phyloP scores from a whole-genome alignment of 2,113 vertebrate species.

The Cynopterus brachyotis region DNA sequence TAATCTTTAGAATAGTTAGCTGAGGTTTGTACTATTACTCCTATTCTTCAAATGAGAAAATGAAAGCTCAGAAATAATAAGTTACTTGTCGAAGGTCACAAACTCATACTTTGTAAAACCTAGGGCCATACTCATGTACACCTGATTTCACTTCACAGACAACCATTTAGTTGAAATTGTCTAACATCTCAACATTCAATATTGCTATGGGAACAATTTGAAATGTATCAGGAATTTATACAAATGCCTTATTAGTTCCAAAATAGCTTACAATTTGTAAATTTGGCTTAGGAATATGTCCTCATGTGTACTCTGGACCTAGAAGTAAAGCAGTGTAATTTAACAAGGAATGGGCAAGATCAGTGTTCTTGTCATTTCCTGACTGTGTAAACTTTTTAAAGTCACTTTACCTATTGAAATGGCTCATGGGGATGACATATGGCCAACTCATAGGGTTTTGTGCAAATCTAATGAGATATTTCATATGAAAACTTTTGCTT shows the following conservation, averaged over 20 bases:
- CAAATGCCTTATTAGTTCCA: not conserved
- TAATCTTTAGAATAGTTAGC: not conserved
- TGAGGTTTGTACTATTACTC: not conserved
- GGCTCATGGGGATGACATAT: not conserved
- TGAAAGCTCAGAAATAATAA: not conserved
- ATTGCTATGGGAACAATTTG: not conserved
- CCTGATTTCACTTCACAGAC: not conserved
- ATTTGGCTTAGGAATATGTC: not conserved
- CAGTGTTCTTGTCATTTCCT: not conserved
- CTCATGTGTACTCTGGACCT: not conserved
- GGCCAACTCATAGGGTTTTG: not conserved
- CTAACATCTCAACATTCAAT: not conserved
- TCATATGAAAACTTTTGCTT: not conserved
- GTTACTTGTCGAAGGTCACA: not conserved
- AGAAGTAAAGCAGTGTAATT: not conserved
- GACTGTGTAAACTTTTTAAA: not conserved
- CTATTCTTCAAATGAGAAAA: not conserved
- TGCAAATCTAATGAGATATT: not conserved
- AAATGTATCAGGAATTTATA: not conserved
- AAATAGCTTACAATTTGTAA: not conserved
- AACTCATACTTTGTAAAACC: not conserved
- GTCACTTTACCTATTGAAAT: not conserved
- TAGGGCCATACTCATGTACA: not conserved
- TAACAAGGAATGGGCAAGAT: not conserved
- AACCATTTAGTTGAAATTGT: not conserved